These are phyloP conservation scores for Gnathonemus echidnorhynchus DNA, from an alignment of 2,113 vertebrate genomes.

Conservation along the genomic window DNA sequence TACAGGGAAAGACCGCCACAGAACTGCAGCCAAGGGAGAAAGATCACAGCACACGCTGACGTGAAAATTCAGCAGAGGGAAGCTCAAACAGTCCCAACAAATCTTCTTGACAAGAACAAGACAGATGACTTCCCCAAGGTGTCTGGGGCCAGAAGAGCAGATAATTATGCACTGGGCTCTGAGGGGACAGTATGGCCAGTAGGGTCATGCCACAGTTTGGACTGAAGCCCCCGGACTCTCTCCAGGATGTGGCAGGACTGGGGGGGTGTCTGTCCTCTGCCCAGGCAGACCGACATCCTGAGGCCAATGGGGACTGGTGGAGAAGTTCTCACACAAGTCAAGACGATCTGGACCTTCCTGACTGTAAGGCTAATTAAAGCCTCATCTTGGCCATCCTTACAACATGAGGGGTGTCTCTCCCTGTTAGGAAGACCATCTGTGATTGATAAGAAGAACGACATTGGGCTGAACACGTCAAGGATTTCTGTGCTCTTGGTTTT, in stretches of 20 bases:
- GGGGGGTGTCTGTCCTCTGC: slow-evolving; percentile 7
- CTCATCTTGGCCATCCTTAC: slow-evolving; percentile 31
- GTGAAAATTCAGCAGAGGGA: slow-evolving; percentile 32
- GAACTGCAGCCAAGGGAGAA: background rate
- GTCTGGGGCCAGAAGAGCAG: slow-evolving; percentile 55
- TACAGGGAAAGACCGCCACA: background rate
- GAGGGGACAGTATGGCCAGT: slow-evolving; percentile 29
- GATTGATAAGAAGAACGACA: slow-evolving; percentile 67
- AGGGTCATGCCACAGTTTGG: slow-evolving; percentile 31
- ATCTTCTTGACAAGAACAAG: slow-evolving; percentile 66
- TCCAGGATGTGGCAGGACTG: slow-evolving; percentile 5
- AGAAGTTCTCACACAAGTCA: slow-evolving; percentile 45
- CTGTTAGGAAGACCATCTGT: slow-evolving; percentile 57
- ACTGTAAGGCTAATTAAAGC: slow-evolving; percentile 29
- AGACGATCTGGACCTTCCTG: slow-evolving; percentile 18
- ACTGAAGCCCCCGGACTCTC: slow-evolving; percentile 22
- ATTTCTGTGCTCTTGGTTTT: slow-evolving; percentile 31
- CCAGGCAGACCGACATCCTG: slow-evolving; percentile 15
- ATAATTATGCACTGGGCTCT: slow-evolving; percentile 57
- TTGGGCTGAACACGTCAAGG: slow-evolving; percentile 66
- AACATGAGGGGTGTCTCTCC: slow-evolving; percentile 57
- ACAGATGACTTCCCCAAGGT: slow-evolving; percentile 64
- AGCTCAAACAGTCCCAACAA: slow-evolving; percentile 47
- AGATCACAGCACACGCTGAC: background rate
- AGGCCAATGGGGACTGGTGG: slow-evolving; percentile 34